Evolutionary conservation across 2,113 vertebrate genomes (phyloP).

Genomic region (Centrocercus urophasianus): DNA sequence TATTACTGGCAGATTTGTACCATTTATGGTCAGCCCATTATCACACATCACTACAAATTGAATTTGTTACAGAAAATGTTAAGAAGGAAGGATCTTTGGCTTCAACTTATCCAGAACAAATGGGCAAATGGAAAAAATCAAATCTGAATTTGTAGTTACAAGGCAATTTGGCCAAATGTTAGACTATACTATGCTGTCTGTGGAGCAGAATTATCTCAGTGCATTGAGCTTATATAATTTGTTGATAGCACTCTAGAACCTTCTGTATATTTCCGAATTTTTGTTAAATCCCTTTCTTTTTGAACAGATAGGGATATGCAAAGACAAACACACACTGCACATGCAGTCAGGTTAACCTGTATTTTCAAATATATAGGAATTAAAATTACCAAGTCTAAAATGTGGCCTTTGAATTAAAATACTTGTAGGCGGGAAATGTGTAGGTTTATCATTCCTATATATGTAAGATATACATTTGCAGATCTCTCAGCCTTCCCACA

Average conservation of each 20-base stretch:
- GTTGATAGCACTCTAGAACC: not conserved
- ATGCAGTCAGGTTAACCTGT: not conserved
- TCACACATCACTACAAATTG: conserved; percentile 54
- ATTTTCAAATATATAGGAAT: not conserved
- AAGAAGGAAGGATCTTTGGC: conserved; percentile 59
- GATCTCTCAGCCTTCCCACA: not conserved
- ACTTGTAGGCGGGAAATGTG: not conserved
- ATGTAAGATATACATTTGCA: not conserved
- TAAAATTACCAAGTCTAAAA: not conserved
- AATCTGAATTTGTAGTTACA: conserved; percentile 58
- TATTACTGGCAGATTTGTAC: conserved; percentile 62
- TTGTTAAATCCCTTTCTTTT: not conserved
- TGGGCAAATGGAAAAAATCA: conserved; percentile 55
- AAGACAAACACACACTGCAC: not conserved
- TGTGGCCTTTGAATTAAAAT: not conserved
- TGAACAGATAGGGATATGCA: not conserved
- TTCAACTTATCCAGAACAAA: conserved; percentile 61
- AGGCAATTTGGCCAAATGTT: conserved; percentile 48
- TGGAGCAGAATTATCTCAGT: not conserved
- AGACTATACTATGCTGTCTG: not conserved
- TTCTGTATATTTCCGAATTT: not conserved
- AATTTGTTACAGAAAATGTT: conserved; percentile 67
- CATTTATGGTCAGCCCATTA: conserved; percentile 42
- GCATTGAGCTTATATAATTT: not conserved
- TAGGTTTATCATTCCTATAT: not conserved